Evolutionary conservation across 2,113 vertebrate genomes (phyloP).

Genomic region (Callaeas wilsoni): DNA sequence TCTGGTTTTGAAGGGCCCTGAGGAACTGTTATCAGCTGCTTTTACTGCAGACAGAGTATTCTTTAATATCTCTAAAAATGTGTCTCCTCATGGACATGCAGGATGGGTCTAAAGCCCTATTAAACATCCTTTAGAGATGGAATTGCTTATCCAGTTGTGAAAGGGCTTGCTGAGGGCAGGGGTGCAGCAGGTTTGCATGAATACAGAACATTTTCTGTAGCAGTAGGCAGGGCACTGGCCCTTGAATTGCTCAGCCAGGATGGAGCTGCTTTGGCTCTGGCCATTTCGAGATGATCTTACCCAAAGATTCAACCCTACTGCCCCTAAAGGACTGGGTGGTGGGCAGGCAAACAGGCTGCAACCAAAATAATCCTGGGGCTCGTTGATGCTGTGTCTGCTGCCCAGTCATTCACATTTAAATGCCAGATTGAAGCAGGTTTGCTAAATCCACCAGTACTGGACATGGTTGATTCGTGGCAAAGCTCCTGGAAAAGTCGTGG

Average conservation of each 20-base stretch:
- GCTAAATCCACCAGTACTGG: neutral
- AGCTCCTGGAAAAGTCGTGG: neutral
- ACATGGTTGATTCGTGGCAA: neutral
- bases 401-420: neutral
- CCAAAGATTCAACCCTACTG: neutral
- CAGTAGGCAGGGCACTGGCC: accelerated
- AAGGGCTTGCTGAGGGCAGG: neutral
- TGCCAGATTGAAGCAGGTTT: neutral
- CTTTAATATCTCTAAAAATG: neutral
- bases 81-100: neutral
- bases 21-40: neutral
- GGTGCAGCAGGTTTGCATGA: neutral
- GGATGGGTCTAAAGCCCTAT: neutral
- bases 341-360: neutral
- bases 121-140: neutral
- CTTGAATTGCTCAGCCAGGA: neutral
- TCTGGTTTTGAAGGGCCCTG: neutral
- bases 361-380: neutral
- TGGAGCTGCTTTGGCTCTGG: neutral
- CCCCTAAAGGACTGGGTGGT: neutral
- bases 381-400: neutral
- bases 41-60: neutral
- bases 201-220: neutral
- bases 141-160: neutral
- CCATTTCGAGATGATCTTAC: neutral